Percentiles rank a stretch among this genome's conserved stretches.
These are phyloP conservation scores for Synergus laeviventris DNA, from an alignment of 2,888 invertebrate genomes.

Conservation along the genomic window DNA sequence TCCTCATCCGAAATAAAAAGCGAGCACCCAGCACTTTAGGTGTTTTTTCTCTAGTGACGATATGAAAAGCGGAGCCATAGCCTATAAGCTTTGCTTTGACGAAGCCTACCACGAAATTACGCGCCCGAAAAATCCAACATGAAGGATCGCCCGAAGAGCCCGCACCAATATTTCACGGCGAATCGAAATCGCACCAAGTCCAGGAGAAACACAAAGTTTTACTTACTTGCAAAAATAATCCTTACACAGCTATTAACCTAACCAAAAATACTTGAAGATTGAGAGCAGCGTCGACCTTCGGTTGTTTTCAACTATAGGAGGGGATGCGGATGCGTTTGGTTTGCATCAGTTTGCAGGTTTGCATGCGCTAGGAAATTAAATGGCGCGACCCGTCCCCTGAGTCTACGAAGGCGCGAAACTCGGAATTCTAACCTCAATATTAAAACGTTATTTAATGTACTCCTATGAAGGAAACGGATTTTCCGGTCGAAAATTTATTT, in stretches of 20 bases:
- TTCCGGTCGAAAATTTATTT: not conserved
- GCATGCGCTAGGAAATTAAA: constrained; percentile 70
- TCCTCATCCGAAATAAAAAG: constrained; percentile 44
- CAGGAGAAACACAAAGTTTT: constrained; percentile 52
- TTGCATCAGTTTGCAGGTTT: constrained; percentile 68
- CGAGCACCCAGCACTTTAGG: constrained; percentile 50
- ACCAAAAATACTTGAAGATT: constrained; percentile 71
- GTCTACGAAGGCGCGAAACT: not conserved
- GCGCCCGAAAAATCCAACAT: constrained; percentile 52
- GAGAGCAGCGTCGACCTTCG: constrained; percentile 74
- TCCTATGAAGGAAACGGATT: not conserved
- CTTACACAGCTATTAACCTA: constrained; percentile 67
- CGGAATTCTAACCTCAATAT: not conserved
- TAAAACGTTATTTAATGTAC: not conserved
- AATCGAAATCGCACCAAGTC: constrained; percentile 43
- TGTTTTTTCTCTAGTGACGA: constrained; percentile 59
- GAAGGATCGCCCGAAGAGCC: constrained; percentile 41
- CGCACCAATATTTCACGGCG: constrained; percentile 45
- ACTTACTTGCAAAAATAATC: constrained; percentile 66
- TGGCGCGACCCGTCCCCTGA: constrained; percentile 61
- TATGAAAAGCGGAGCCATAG: constrained; percentile 63
- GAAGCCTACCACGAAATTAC: constrained; percentile 59
- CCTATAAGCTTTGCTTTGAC: constrained; percentile 58
- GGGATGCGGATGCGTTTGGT: constrained; percentile 50
- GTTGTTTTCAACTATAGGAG: constrained; percentile 70